Evolutionary conservation across 2,888 invertebrate species (phyloP).

Genomic region (Tribolium freemani): DNA sequence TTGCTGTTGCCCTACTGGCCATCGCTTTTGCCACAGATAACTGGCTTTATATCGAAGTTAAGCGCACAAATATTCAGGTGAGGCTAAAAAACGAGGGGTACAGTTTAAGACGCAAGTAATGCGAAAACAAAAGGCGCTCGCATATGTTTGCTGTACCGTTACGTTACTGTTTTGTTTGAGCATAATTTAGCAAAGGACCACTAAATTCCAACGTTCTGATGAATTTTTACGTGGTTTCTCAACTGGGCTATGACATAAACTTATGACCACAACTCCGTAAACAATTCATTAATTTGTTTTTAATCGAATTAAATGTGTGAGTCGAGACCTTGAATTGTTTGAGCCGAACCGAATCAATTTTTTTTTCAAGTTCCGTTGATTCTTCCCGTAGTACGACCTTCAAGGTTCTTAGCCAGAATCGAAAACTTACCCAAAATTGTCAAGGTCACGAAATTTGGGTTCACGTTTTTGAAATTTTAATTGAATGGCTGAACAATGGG

Average conservation of each 20-base stretch:
- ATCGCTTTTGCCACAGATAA: slow-evolving; percentile 97
- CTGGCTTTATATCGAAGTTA: slow-evolving; percentile 95
- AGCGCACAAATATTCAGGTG: slow-evolving; percentile 90
- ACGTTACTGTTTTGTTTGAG: background rate
- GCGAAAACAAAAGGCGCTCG: background rate
- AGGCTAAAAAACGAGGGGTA: slow-evolving; percentile 45
- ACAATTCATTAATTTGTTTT: slow-evolving; percentile 1
- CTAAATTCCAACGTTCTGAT: background rate
- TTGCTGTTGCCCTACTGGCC: slow-evolving; percentile 92
- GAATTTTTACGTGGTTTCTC: background rate
- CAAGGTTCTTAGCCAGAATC: background rate
- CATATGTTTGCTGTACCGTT: background rate
- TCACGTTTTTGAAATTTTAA: background rate
- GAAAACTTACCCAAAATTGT: too few relatives aligned
- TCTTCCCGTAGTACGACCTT: slow-evolving; percentile 18
- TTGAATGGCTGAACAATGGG: background rate
- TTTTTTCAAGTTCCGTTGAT: background rate
- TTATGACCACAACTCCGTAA: background rate
- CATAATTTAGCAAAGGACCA: background rate
- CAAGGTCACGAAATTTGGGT: too few relatives aligned
- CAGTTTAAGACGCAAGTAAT: background rate
- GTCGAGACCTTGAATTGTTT: slow-evolving; percentile 2
- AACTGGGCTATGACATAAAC: background rate
- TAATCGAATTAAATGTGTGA: background rate
- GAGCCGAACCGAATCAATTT: background rate